phyloP scores from a whole-genome alignment of 2,888 invertebrate species.

The Ennomos erosarius region DNA sequence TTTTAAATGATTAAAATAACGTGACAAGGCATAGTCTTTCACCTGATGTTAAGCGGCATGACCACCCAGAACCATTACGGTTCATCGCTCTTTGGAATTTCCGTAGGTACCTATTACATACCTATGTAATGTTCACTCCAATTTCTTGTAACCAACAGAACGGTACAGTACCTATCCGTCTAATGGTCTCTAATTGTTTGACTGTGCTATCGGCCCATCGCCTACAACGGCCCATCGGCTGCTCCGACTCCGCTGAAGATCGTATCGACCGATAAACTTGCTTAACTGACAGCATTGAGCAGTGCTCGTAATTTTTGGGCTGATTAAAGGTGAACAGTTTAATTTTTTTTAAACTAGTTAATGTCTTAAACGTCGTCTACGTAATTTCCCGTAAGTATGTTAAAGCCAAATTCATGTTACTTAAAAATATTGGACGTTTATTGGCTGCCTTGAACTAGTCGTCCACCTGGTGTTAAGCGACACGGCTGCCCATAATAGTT shows the following conservation, averaged over 20 bases:
- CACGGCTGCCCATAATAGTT: too few species aligned
- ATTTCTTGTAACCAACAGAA: constrained; percentile 44
- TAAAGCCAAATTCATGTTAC: too few species aligned
- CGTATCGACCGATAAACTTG: constrained; percentile 23
- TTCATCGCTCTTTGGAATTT: too few species aligned
- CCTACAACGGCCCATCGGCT: constrained; percentile 30
- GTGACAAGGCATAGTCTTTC: too few species aligned
- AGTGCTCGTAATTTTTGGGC: constrained; percentile 19
- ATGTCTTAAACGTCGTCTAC: too few species aligned
- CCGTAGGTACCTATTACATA: constrained; percentile 20
- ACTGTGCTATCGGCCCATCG: constrained; percentile 47
- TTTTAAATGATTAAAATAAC: too few species aligned
- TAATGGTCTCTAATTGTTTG: constrained; percentile 82
- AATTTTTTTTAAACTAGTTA: background rate
- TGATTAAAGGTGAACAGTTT: constrained; percentile 17
- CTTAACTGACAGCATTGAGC: constrained; percentile 30
- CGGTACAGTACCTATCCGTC: constrained; percentile 67
- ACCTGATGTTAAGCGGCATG: too few species aligned
- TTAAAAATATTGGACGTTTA: too few species aligned
- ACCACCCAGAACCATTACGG: too few species aligned
- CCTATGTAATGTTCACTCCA: constrained; percentile 48
- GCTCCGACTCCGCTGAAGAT: constrained; percentile 31
- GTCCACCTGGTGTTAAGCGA: too few species aligned
- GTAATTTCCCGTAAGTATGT: too few species aligned
- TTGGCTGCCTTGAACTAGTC: too few species aligned